A percentile compares a stretch with the other conserved stretches of the same genome.
Evolutionary conservation across 1,140 invertebrate species (phyloP).

Genomic region (Musca domestica): DNA sequence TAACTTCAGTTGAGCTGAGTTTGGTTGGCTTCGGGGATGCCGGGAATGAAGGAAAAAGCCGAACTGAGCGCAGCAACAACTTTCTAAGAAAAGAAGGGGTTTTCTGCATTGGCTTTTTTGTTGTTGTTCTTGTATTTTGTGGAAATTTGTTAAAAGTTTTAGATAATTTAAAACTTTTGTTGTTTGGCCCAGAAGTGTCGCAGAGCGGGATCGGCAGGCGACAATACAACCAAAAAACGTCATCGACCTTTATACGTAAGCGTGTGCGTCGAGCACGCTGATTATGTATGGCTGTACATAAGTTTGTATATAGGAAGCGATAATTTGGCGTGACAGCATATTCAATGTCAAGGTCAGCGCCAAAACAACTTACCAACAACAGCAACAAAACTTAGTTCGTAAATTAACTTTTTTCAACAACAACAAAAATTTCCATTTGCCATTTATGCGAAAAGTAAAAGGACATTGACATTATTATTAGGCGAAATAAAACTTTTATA

Average conservation of each 20-base stretch:
- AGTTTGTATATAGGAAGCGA: conserved; percentile 6
- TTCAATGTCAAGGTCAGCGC: conserved; percentile 16
- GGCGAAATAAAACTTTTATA: too few species aligned
- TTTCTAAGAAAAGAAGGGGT: conserved; percentile 21
- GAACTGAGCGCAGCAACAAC: conserved; percentile 3
- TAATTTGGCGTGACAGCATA: conserved; percentile 16
- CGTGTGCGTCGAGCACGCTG: too few species aligned
- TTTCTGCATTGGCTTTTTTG: background rate
- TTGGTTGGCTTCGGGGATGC: background rate
- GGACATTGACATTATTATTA: conserved; percentile 7
- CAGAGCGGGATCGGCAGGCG: too few species aligned
- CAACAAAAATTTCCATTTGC: conserved; percentile 2
- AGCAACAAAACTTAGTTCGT: background rate
- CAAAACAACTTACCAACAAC: too few species aligned
- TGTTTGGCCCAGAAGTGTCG: background rate
- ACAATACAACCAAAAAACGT: too few species aligned
- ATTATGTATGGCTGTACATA: too few species aligned
- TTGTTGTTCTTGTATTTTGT: too few species aligned
- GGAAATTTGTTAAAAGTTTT: conserved; percentile 16
- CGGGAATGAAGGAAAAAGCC: too few species aligned
- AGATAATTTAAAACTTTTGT: conserved; percentile 18
- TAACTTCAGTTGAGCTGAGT: too few species aligned
- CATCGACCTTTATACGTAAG: too few species aligned
- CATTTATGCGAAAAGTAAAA: background rate
- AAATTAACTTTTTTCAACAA: conserved; percentile 6